Base-by-base conservation (phyloP, 2,113 vertebrate genomes). In the Myotis lucifugus region DNA sequence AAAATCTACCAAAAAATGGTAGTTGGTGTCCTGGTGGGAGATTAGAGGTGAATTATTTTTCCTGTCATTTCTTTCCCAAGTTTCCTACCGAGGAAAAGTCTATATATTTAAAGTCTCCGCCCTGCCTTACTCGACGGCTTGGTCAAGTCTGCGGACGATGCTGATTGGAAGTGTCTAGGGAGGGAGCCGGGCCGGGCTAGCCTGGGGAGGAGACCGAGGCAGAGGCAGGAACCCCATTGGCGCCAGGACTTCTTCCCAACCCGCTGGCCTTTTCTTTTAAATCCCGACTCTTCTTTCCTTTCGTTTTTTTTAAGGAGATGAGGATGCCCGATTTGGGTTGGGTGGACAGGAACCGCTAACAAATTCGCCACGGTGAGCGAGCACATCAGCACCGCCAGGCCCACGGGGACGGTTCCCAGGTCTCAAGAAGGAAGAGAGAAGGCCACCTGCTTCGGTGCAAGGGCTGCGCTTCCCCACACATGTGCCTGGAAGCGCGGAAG, bases 151-250 rank as follows among this genome's bases (percentile, higher is more conserved):
- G 78, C 32, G 56, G 50, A 70, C 40, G 59, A 66, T 1, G 37
- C 81, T 67, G 85, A 93, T 5, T 66, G 97, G 88, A 91, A 88
- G 90, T n/a, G 82, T 94, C 92, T 92, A 32, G 88, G 78, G 78
- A 92, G 29, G 64, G 18, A 1, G 42, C 42, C 42, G 42, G 40
- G 42, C 1, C 10, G 66, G 69, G 40, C 52, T 76, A 70, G 94
- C 87, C 92, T 76, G 72, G 73, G 82, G 90, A 97, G 72, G 93
- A 88, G 64, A 88, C 90, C 29, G 61, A 86, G 82, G 94, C 88
- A 81, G 64, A 91, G 11, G 42, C n/a, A 84, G 94, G 88, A 95
- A 95, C 85, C 92, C 96, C 95, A 95, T 95, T 92, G 93, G 88
- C 92, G 79, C 56, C 42, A 85, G 46, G 32, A 85, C 67, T 90